Base-by-base conservation (phyloP, 2,113 vertebrate genomes). In the Pyrgilauda ruficollis region DNA sequence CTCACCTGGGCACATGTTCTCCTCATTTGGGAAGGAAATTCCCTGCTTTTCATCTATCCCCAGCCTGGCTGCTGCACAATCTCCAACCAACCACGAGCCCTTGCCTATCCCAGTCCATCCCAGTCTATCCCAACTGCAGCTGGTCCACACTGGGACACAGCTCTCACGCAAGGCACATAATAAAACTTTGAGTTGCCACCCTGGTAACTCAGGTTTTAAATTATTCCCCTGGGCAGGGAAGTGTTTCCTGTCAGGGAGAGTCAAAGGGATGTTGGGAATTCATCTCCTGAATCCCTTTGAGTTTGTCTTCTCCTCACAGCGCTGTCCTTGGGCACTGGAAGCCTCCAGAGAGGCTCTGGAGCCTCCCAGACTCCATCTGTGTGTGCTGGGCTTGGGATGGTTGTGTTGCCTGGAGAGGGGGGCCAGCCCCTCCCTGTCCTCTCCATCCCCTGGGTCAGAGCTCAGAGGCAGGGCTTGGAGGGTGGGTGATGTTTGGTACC, bases 321-420 rank as follows among this genome's bases (percentile, higher is more conserved):
- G 12, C 55, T 43, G 44, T 35, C 31, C 31, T 49, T 50, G 46
- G 37, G 30, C 33, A 6, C 49, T 0, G 33, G 10, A 16, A 84
- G 49, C 20, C 80, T 59, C 44, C 64, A 19, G 90, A 30, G 35
- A 84, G 59, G 7, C 33, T 74, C 74, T 37, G 61, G 41, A 91
- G 41, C 59, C 41, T 58, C 58, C 68, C 84, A 20, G 62, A 12
- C 72, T 52, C 78, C 69, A 52, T 58, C 78, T 23, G 1, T 8
- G 43, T 4, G 24, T 1, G 35, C 31, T 8, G 90, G 79, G 28
- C 37, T 75, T 0, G 0, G 67, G 49, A 13, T 8, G 77, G 28
- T 15, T 17, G 10, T 23, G 28, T 3, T 46, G 11, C 33, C 53
- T n/a, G 49, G 12, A 12, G 53, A 11, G 18, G 35, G 58, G 63